Evolutionary conservation across 2,797 vertebrate genomes (phyloP), one percentile per base, ranked within the genome.

Genomic region (Echiichthys vipera): DNA sequence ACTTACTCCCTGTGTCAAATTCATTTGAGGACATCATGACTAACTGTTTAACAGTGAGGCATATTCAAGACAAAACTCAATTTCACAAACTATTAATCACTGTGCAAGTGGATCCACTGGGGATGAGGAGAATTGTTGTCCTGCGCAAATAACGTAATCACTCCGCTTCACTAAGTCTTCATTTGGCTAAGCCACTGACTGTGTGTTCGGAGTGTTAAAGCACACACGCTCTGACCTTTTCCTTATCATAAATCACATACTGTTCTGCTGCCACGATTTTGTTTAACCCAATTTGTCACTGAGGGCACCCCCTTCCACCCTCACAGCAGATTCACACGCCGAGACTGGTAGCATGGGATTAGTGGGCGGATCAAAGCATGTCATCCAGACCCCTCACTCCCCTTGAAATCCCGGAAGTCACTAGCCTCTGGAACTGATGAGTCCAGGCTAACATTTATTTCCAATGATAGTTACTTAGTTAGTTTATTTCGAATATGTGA

Each of bases 281-380:
- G 89, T 93, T 94, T 92, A 91, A 92, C 88, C 89, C 90, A 94
- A 95, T 95, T 94, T 94, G 91, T 94, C 93, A 93, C 84, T 42
- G 82, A 77, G 76, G 87, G 88, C 84, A 78, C 77, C 80, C 84
- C 84, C 77, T 81, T 85, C 75, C 65, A 73, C 82, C 63, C 78
- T 81, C 54, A 0, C 57, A 65, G 75, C 78, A 74, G 69, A 74
- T 79, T 80, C 70, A 65, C 75, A 77, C 53, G 59, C 78, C 66
- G 47, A 74, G 42, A 83, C 79, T 25, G 67, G 84, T 77, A 82
- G 73, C 53, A 40, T 47, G 72, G 83, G 87, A 90, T 90, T 91
- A 90, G 89, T 84, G 88, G 91, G 90, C 42, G 90, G 93, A 94
- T 94, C 90, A 93, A 90, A 93, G 90, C 54, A 34, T 74, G 85